Percentiles rank a stretch among this genome's conserved stretches.
Conservation (phyloP, 1,140 invertebrate species). For the Saccostrea glomerata region DNA sequence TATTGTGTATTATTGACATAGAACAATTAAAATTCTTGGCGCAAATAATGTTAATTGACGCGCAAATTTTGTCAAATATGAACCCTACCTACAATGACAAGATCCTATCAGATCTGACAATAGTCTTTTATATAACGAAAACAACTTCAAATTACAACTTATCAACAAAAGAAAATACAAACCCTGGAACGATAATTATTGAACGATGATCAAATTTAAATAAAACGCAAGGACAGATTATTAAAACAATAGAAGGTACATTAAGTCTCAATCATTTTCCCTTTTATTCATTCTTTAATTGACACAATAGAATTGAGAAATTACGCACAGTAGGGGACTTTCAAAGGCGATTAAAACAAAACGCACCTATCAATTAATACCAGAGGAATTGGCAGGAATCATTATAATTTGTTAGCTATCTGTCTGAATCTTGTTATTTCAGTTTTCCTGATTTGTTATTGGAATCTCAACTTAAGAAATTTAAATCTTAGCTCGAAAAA, state of each 20-base stretch:
- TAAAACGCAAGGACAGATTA: slow-evolving; percentile 13
- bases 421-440: slow-evolving; percentile 6
- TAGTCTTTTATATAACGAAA: slow-evolving; percentile 17
- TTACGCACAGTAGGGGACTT: background rate
- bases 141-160: slow-evolving; percentile 20
- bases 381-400: slow-evolving; percentile 4
- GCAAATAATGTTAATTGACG: slow-evolving; percentile 33
- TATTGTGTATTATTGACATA: background rate
- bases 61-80: slow-evolving; percentile 19
- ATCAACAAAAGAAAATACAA: slow-evolving; percentile 19
- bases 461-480: background rate
- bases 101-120: slow-evolving; percentile 6
- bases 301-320: slow-evolving; percentile 5
- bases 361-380: slow-evolving; percentile 28
- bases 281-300: slow-evolving; percentile 27
- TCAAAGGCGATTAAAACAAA: slow-evolving; percentile 4
- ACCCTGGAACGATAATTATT: slow-evolving; percentile 22
- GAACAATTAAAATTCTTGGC: slow-evolving; percentile 33
- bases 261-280: slow-evolving; percentile 28
- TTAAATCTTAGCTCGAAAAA: background rate
- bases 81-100: background rate
- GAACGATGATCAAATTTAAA: slow-evolving; percentile 18
- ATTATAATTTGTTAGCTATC: background rate
- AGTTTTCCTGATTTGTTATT: background rate
- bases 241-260: slow-evolving; percentile 27